A percentile compares a stretch with the other conserved stretches of the same genome.
Evolutionary conservation across 2,113 vertebrate species (phyloP).

Genomic region (Aix galericulata): DNA sequence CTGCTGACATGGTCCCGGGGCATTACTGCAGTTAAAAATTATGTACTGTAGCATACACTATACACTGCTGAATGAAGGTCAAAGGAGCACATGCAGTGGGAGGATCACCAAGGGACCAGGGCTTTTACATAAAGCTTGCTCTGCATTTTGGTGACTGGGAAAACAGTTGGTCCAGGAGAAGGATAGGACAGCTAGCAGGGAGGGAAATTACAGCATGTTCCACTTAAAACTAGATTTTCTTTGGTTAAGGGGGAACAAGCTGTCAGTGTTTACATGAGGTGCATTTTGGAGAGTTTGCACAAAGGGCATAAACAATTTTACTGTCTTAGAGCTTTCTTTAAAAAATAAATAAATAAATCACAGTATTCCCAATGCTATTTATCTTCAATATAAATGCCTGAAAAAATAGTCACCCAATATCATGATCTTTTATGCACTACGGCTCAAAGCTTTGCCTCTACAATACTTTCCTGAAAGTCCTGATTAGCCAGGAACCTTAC

Average conservation of each 20-base stretch:
- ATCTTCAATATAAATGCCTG: accelerated
- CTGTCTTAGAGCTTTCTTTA: background rate
- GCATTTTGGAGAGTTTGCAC: background rate
- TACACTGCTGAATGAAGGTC: background rate
- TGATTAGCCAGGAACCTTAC: background rate
- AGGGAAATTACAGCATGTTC: background rate
- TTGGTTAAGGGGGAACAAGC: background rate
- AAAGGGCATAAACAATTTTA: background rate
- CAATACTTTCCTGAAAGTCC: background rate
- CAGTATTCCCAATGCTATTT: background rate
- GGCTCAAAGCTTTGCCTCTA: background rate
- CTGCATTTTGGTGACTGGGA: background rate
- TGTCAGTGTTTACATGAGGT: background rate
- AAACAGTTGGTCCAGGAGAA: background rate
- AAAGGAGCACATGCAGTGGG: background rate
- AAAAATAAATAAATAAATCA: background rate
- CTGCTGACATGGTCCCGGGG: background rate
- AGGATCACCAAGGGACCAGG: background rate
- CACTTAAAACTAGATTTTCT: background rate
- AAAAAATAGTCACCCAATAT: background rate
- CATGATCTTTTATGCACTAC: background rate
- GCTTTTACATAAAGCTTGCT: accelerated
- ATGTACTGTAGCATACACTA: background rate
- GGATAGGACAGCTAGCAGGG: background rate
- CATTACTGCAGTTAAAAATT: background rate